A percentile compares a stretch with the other conserved stretches of the same genome.
Conservation (phyloP, 2,888 invertebrate species). For the Cryptocephalus moraei region DNA sequence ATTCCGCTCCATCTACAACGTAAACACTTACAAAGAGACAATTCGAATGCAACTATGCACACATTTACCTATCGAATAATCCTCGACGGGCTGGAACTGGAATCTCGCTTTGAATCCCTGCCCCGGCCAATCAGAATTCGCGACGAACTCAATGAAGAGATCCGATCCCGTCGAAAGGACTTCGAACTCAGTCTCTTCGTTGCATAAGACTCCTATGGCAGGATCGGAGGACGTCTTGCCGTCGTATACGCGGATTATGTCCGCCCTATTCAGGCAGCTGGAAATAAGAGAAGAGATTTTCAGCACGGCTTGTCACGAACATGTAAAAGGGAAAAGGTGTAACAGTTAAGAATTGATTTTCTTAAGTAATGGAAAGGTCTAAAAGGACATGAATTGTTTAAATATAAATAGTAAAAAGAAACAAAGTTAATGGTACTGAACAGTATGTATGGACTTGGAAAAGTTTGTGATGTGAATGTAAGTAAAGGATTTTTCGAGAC, state of each 20-base stretch:
- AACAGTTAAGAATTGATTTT: no score
- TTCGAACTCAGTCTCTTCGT: constrained; percentile 66
- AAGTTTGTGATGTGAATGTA: no score
- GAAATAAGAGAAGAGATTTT: constrained; percentile 28
- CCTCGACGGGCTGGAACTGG: constrained; percentile 57
- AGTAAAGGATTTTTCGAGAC: no score
- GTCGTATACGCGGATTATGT: constrained; percentile 78
- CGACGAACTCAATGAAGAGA: constrained; percentile 73
- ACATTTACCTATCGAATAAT: constrained; percentile 32
- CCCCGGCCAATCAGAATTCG: constrained; percentile 69
- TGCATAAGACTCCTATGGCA: constrained; percentile 73
- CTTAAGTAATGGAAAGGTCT: no score
- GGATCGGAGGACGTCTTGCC: constrained; percentile 63
- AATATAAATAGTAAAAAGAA: no score
- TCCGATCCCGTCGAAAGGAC: constrained; percentile 76
- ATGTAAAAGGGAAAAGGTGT: no score
- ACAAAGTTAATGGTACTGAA: no score
- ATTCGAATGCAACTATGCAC: neutral
- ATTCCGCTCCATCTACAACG: no score
- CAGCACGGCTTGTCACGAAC: no score
- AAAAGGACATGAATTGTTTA: no score
- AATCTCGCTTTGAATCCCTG: constrained; percentile 70
- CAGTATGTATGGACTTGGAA: no score
- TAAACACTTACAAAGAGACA: no score
- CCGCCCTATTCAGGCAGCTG: constrained; percentile 73